Base-by-base conservation (phyloP, 2,113 vertebrate species). In the Oryzias javanicus region DNA sequence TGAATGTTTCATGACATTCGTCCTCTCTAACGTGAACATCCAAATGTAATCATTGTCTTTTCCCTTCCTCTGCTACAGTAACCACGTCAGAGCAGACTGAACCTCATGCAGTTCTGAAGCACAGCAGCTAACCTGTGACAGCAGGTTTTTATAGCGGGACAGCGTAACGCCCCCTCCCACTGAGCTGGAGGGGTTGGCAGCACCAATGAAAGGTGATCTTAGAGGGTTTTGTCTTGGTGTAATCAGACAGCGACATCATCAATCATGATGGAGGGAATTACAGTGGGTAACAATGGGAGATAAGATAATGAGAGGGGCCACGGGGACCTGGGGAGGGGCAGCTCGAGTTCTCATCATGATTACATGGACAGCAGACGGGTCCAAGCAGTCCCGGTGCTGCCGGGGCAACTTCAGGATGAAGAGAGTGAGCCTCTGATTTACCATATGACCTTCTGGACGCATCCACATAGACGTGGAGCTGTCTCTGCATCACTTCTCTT, bases 191-290 rank as follows among this genome's bases (percentile, higher is more conserved):
- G 56, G 71, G 49, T 82, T 75, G 77, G 82, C 76, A 66, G 8
- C 62, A 19, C 73, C 66, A 68, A 4, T 45, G 90, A 86, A 90
- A 91, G 80, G 63, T 83, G 88, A 90, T 89, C 88, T 85, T 71
- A 53, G 52, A 55, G 55, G 45, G 53, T 83, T 88, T 90, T 89
- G 86, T 89, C 66, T 78, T 58, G 70, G 72, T 86, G 86, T 90
- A 89, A 89, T 91, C 85, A 89, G 86, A 89, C 88, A 87, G 84
- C 78, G 70, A 83, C 80, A 88, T 91, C 85, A 87, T 89, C 90
- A 81, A 86, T 89, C 87, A 81, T 80, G 88, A 82, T 74, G 56
- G 75, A 69, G 82, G 82, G 80, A 85, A 90, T 90, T 87, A 89
- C 84, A 78, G 85, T 58, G 35, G 81, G 73, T 68, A 57, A 89